Evolutionary conservation across 1,140 invertebrate species (phyloP).

Genomic region (Aphaenogaster ashmeadi): DNA sequence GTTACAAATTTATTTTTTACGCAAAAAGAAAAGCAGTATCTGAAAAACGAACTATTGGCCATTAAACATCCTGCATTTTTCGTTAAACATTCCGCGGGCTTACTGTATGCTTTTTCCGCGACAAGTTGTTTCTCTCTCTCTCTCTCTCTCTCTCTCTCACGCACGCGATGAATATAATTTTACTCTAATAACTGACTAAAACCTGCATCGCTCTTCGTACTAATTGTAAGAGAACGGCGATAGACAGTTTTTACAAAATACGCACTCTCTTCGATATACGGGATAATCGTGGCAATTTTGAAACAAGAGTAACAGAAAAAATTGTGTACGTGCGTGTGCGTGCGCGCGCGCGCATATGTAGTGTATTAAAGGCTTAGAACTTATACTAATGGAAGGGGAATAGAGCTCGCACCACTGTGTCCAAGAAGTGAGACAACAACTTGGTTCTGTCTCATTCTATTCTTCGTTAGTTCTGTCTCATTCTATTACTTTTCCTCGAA

Average conservation of each 20-base stretch:
- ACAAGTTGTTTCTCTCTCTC: neutral
- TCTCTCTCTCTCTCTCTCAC: neutral
- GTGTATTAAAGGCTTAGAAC: no score
- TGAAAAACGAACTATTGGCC: neutral
- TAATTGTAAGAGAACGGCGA: neutral
- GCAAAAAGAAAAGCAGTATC: neutral
- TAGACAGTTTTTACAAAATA: neutral
- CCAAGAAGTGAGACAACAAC: no score
- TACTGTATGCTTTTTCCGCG: neutral
- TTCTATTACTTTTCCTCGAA: no score
- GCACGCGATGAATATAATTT: neutral
- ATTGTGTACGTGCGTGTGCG: neutral
- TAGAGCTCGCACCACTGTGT: no score
- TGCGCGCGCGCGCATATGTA: neutral
- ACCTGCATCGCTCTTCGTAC: neutral
- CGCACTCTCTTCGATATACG: conserved; percentile 44
- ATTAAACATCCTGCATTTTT: neutral
- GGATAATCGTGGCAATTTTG: neutral
- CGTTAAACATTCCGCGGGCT: neutral
- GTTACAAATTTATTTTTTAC: neutral
- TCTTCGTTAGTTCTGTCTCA: no score
- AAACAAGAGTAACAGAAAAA: neutral
- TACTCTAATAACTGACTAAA: conserved; percentile 34
- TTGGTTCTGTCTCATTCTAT: no score
- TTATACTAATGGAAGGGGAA: no score